Evolutionary conservation across 1,140 invertebrate species (phyloP), one percentile per base, ranked within the genome.

Genomic region (Drusus annulatus): DNA sequence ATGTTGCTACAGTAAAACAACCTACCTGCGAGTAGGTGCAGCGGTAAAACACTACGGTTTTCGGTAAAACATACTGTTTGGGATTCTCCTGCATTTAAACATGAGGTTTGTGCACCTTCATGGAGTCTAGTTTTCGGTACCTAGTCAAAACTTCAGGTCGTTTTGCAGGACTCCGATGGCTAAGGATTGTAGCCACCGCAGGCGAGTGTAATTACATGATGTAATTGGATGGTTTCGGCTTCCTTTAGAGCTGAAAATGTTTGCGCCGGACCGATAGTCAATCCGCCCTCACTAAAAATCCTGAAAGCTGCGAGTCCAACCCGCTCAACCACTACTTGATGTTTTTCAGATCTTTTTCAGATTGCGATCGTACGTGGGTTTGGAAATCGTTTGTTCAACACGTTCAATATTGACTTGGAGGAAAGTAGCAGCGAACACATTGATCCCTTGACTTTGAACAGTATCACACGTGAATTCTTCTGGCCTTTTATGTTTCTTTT

Each of bases 181-280:
- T 74, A 75, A 36, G 65, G 81, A 77, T 79, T 73, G 76, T 50
- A 50, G 17, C 74, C 74, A 63, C 56, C 73, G 65, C 73, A 63
- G 81, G 79, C 79, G 77, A 82, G 68, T 77, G 81, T 82, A 82
- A 82, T 82, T 80, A 80, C 78, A 79, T 58, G 31, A 78, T 31
- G 81, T 80, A 82, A 80, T 82, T 82, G 81, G 81, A 80, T 82
- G 78, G 78, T 82, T 76, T 65, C 21, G 78, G 62, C 56, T 52
- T 52, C 68, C 45, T 71, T 60, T 76, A 58, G 10, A 45, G 77
- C 77, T 25, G 74, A 13, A 56, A 54, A 19, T 69, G 76, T 79
- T 81, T 81, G 76, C 77, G 36, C 56, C 45, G 54, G 28, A 76
- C 74, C 74, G 15, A 74, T 25, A 54, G 50, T 74, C 50, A 54